A percentile compares a stretch with the other conserved stretches of the same genome.
These are phyloP conservation scores for Apis dorsata DNA, from an alignment of 1,140 invertebrate species.

Conservation along the genomic window DNA sequence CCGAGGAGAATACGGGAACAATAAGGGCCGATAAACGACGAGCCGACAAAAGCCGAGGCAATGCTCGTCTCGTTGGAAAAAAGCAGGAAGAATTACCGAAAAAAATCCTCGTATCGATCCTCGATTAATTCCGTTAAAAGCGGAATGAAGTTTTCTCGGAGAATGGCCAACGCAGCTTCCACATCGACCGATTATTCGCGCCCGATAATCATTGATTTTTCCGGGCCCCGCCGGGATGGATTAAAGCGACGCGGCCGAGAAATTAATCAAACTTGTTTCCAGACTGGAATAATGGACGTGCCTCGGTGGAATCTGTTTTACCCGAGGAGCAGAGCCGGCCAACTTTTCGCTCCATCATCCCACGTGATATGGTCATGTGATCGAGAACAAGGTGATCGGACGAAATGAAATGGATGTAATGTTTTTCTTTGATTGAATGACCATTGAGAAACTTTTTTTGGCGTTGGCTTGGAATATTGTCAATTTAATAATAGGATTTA, in stretches of 20 bases:
- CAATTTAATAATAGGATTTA: too few relatives aligned
- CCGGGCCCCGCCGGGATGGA: not conserved
- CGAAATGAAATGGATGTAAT: too few relatives aligned
- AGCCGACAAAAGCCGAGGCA: too few relatives aligned
- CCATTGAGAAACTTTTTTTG: too few relatives aligned
- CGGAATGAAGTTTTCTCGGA: not conserved
- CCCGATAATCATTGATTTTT: not conserved
- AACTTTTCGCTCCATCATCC: too few relatives aligned
- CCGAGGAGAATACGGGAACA: not conserved
- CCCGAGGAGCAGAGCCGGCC: not conserved
- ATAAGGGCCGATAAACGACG: not conserved
- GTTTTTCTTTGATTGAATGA: too few relatives aligned
- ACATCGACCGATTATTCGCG: not conserved
- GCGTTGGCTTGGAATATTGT: too few relatives aligned
- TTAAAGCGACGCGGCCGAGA: not conserved
- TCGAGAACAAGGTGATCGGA: too few relatives aligned
- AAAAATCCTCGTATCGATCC: not conserved
- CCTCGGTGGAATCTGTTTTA: not conserved
- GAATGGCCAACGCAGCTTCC: not conserved
- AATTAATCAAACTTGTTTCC: slow-evolving; percentile 27
- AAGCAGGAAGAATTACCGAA: too few relatives aligned
- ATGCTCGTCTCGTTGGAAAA: too few relatives aligned
- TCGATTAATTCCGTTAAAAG: not conserved
- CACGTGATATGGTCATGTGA: too few relatives aligned
- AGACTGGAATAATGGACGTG: not conserved